A percentile compares a stretch with the other conserved stretches of the same genome.
Evolutionary conservation across 2,113 vertebrate genomes (phyloP).

Genomic region (Hemibagrus wyckioides): DNA sequence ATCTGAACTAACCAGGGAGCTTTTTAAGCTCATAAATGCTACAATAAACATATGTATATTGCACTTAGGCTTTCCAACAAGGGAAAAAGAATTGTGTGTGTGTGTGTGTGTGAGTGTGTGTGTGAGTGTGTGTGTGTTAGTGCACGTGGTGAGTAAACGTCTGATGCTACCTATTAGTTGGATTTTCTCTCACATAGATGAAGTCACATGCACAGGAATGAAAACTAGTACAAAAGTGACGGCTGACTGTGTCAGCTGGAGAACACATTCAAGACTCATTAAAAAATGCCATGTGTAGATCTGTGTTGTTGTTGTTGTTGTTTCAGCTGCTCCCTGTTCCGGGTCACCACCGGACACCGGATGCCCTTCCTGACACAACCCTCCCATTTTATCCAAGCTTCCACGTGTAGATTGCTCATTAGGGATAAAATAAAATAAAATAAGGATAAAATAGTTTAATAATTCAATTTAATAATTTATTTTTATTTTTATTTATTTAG

Average conservation of each 20-base stretch:
- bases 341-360: too few relatives aligned
- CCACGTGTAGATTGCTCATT: too few relatives aligned
- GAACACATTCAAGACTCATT: neutral
- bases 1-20: slow-evolving; percentile 38
- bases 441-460: too few relatives aligned
- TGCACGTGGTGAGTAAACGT: neutral
- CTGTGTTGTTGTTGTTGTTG: too few relatives aligned
- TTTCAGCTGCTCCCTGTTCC: too few relatives aligned
- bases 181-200: neutral
- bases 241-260: neutral
- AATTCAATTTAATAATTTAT: too few relatives aligned
- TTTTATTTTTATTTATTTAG: too few relatives aligned
- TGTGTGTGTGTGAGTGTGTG: too few relatives aligned
- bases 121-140: neutral
- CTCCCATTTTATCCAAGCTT: too few relatives aligned
- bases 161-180: neutral
- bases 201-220: neutral
- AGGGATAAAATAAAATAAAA: too few relatives aligned
- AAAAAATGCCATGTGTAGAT: neutral
- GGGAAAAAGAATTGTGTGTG: neutral
- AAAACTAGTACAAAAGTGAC: neutral
- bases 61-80: slow-evolving; percentile 9
- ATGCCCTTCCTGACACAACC: too few relatives aligned
- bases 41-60: slow-evolving; percentile 38
- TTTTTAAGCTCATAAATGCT: slow-evolving; percentile 28